Percentiles rank a stretch among this genome's conserved stretches.
Evolutionary conservation across 1,140 invertebrate species (phyloP).

Genomic region (Forficula auricularia): DNA sequence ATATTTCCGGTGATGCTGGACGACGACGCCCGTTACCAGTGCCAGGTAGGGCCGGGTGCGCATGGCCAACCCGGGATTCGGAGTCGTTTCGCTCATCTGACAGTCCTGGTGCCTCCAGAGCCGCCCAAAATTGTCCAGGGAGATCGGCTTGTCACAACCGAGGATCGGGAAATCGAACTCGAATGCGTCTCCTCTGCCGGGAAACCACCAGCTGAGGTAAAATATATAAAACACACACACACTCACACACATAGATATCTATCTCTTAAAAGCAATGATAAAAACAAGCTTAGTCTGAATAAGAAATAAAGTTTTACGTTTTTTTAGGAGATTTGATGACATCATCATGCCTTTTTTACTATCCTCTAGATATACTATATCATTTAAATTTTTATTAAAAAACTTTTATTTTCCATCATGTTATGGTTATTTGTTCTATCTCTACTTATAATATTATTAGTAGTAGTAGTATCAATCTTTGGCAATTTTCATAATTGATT

Average conservation of each 20-base stretch:
- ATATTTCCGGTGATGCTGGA: constrained; percentile 75
- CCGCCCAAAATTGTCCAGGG: constrained; percentile 72
- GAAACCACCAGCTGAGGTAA: constrained; percentile 80
- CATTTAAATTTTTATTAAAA: too few relatives aligned
- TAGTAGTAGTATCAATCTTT: too few relatives aligned
- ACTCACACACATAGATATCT: too few relatives aligned
- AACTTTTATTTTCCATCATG: too few relatives aligned
- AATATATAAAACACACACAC: too few relatives aligned
- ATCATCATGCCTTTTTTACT: too few relatives aligned
- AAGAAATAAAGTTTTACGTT: not conserved
- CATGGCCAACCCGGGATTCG: constrained; percentile 55
- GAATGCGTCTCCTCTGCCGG: constrained; percentile 77
- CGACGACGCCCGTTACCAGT: constrained; percentile 80
- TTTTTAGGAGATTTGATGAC: too few relatives aligned
- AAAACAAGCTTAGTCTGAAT: too few relatives aligned
- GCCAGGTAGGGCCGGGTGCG: constrained; percentile 61
- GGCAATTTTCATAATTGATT: too few relatives aligned
- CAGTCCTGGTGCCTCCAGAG: constrained; percentile 74
- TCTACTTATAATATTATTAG: too few relatives aligned
- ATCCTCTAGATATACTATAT: too few relatives aligned
- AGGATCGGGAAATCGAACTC: constrained; percentile 72
- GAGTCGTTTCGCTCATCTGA: constrained; percentile 66
- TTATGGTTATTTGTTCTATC: too few relatives aligned
- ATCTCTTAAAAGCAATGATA: constrained; percentile 3
- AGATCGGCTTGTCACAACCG: constrained; percentile 61